phyloP scores from a whole-genome alignment of 2,797 vertebrate genomes.

The Eidolon dupreanum region DNA sequence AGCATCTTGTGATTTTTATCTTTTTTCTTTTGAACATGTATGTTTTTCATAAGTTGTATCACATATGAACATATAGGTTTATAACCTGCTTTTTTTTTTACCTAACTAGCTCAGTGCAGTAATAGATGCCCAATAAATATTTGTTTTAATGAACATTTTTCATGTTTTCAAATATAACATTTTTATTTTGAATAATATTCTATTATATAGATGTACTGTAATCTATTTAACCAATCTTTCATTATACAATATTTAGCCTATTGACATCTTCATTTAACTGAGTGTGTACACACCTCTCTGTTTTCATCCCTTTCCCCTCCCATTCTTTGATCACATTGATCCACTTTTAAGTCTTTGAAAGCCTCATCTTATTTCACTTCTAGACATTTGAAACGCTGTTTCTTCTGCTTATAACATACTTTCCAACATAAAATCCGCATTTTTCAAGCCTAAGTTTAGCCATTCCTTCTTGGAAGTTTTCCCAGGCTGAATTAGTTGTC shows the following conservation, averaged over 20 bases:
- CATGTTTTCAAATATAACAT: not conserved
- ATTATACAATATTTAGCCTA: not conserved
- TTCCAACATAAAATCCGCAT: not conserved
- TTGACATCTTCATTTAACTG: not conserved
- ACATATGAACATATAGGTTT: not conserved
- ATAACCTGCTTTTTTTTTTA: not conserved
- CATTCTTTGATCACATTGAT: not conserved
- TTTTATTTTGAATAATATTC: not conserved
- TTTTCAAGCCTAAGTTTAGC: not conserved
- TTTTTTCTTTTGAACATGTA: not conserved
- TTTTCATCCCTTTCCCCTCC: not conserved
- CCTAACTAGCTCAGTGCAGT: not conserved
- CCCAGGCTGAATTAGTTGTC: not conserved
- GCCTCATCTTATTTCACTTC: not conserved
- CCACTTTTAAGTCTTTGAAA: not conserved
- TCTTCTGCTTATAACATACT: not conserved
- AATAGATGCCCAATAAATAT: not conserved
- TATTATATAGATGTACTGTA: not conserved
- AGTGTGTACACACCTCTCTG: not conserved
- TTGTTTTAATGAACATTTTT: conserved; percentile 2
- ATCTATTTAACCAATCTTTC: not conserved
- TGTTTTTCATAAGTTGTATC: not conserved
- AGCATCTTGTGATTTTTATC: conserved; percentile 3
- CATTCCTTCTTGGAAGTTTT: not conserved
- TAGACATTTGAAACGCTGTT: not conserved